Evolutionary conservation across 2,888 invertebrate genomes (phyloP).

Genomic region (Petrolisthes cinctipes): DNA sequence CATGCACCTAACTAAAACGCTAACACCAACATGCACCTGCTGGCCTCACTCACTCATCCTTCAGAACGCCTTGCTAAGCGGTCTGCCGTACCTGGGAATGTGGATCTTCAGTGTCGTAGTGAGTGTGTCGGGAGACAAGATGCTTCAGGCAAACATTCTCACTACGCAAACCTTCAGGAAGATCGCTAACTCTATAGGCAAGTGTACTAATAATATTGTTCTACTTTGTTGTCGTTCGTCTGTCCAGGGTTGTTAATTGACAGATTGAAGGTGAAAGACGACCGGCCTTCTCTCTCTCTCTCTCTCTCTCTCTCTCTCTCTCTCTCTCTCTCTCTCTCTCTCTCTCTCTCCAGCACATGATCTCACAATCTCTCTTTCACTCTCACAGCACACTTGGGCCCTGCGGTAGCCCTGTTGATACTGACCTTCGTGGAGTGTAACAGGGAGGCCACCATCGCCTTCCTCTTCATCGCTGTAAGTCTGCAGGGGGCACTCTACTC

Average conservation of each 20-base stretch:
- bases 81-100: slow-evolving; percentile 83
- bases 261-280: background rate
- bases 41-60: background rate
- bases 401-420: slow-evolving; percentile 74
- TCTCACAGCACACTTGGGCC: slow-evolving; percentile 46
- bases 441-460: slow-evolving; percentile 76
- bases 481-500: slow-evolving; percentile 83
- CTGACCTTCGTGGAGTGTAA: slow-evolving; percentile 79
- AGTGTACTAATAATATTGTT: background rate
- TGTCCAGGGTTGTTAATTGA: background rate
- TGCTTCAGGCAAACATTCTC: slow-evolving; percentile 76
- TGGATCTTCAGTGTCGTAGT: slow-evolving; percentile 82
- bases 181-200: slow-evolving; percentile 79
- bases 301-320: background rate
- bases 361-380: background rate
- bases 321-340: background rate
- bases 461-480: slow-evolving; percentile 48
- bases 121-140: slow-evolving; percentile 77
- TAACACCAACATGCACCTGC: background rate
- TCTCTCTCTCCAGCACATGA: too few relatives aligned
- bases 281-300: too few relatives aligned
- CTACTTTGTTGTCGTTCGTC: background rate
- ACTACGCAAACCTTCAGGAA: slow-evolving; percentile 81
- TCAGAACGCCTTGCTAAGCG: slow-evolving; percentile 79
- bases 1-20: too few relatives aligned